Evolutionary conservation across 2,888 invertebrate species (phyloP).

Genomic region (Drosophila subsilvestris): DNA sequence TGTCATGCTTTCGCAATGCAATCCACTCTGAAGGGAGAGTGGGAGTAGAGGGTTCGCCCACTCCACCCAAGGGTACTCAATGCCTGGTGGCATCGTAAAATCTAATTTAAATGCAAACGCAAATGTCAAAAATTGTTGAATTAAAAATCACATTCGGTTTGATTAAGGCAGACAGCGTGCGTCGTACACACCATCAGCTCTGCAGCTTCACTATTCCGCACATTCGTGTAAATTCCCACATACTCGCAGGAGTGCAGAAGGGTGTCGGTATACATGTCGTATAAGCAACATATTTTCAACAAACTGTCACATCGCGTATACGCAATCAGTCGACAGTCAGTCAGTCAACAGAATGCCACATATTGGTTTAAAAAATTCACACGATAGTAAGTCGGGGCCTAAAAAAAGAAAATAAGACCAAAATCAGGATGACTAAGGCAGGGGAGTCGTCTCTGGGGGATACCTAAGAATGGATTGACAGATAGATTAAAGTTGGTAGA

Average conservation of each 20-base stretch:
- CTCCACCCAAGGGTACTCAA: slow-evolving; percentile 21
- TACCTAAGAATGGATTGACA: background rate
- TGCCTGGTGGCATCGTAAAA: slow-evolving; percentile 62
- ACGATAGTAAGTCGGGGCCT: slow-evolving; percentile 1
- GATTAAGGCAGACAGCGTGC: slow-evolving; percentile 37
- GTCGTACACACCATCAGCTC: slow-evolving; percentile 1
- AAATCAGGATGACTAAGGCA: background rate
- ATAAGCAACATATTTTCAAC: slow-evolving; percentile 66
- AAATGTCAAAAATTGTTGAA: slow-evolving; percentile 80
- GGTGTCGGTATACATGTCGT: slow-evolving; percentile 30
- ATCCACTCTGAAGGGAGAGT: slow-evolving; percentile 15
- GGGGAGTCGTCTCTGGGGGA: background rate
- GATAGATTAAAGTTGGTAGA: too few species aligned
- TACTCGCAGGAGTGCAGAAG: slow-evolving; percentile 9
- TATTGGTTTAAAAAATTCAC: slow-evolving; percentile 58
- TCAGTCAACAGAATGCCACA: slow-evolving; percentile 53
- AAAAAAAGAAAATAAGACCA: slow-evolving; percentile 6
- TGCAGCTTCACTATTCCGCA: slow-evolving; percentile 21
- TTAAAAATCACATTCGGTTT: slow-evolving; percentile 72
- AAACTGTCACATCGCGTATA: slow-evolving; percentile 79
- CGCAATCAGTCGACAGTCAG: slow-evolving; percentile 70
- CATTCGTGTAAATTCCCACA: slow-evolving; percentile 24
- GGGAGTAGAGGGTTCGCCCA: background rate
- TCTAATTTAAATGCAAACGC: slow-evolving; percentile 78
- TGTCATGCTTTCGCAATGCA: slow-evolving; percentile 67